Evolutionary conservation across 2,797 vertebrate genomes (phyloP).

Genomic region (Anolis apletophallus): DNA sequence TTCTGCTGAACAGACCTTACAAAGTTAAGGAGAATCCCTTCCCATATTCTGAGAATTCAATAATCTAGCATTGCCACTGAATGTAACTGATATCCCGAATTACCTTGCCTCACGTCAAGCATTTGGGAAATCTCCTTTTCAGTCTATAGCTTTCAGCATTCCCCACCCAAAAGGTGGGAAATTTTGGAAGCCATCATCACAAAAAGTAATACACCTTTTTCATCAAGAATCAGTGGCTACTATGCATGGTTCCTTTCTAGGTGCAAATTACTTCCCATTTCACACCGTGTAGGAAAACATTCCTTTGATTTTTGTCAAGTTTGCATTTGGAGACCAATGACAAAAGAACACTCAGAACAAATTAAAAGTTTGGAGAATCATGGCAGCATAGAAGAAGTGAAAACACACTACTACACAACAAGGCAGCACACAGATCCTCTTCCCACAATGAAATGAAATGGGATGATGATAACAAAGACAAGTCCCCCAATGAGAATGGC

Average conservation of each 20-base stretch:
- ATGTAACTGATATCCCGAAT: background rate
- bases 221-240: background rate
- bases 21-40: background rate
- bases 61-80: background rate
- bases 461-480: conserved; percentile 61
- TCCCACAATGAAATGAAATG: conserved; percentile 67
- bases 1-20: background rate
- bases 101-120: conserved; percentile 20
- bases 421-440: conserved; percentile 50
- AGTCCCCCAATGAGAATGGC: conserved; percentile 59
- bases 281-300: conserved; percentile 47
- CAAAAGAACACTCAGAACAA: conserved; percentile 55
- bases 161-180: background rate
- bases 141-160: conserved; percentile 16
- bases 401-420: conserved; percentile 60
- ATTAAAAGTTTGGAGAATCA: conserved; percentile 58
- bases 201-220: background rate
- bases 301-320: background rate
- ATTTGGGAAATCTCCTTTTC: background rate
- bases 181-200: too few relatives aligned
- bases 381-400: conserved; percentile 49
- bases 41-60: background rate
- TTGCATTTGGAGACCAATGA: conserved; percentile 54
- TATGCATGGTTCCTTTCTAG: conserved; percentile 18
- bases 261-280: conserved; percentile 40